Percentiles rank a stretch among this genome's conserved stretches.
Evolutionary conservation across 1,140 invertebrate species (phyloP).

Genomic region (Chymomyza costata): DNA sequence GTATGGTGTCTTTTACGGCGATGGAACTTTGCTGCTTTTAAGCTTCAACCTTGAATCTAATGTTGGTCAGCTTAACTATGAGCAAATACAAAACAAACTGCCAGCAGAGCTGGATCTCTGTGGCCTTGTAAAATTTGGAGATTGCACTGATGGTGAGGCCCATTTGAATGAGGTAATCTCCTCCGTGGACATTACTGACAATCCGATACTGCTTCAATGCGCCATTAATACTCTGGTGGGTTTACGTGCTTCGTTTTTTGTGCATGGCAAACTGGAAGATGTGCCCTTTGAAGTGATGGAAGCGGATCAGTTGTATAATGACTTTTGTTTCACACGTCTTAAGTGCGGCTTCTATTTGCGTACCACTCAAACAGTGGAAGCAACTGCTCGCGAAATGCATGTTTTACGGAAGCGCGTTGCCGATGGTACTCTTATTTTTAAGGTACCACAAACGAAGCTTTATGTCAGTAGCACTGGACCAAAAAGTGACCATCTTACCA

Average conservation of each 20-base stretch:
- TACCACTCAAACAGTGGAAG: constrained; percentile 77
- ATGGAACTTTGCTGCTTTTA: constrained; percentile 81
- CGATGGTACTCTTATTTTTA: constrained; percentile 63
- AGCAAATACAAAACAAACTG: constrained; percentile 80
- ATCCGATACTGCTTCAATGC: constrained; percentile 82
- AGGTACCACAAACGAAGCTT: constrained; percentile 54
- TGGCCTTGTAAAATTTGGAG: constrained; percentile 81
- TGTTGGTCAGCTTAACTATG: constrained; percentile 76
- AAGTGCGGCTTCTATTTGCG: constrained; percentile 78
- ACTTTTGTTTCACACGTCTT: constrained; percentile 82
- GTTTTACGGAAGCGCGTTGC: constrained; percentile 78
- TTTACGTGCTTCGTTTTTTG: constrained; percentile 80
- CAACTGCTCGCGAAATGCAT: constrained; percentile 78
- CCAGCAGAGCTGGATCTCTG: constrained; percentile 85
- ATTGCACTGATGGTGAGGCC: constrained; percentile 76
- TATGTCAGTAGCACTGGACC: constrained; percentile 55
- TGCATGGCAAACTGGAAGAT: constrained; percentile 83
- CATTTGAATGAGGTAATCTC: constrained; percentile 80
- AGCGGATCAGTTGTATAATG: constrained; percentile 79
- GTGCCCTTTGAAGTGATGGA: constrained; percentile 80
- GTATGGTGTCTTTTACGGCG: constrained; percentile 82
- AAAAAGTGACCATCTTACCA: constrained; percentile 35
- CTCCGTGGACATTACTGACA: constrained; percentile 86
- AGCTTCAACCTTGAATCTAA: constrained; percentile 80
- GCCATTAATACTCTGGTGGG: constrained; percentile 77